Percentiles rank a stretch among this genome's conserved stretches.
Conservation (phyloP, 1,140 invertebrate genomes). For the Drosophila varians region DNA sequence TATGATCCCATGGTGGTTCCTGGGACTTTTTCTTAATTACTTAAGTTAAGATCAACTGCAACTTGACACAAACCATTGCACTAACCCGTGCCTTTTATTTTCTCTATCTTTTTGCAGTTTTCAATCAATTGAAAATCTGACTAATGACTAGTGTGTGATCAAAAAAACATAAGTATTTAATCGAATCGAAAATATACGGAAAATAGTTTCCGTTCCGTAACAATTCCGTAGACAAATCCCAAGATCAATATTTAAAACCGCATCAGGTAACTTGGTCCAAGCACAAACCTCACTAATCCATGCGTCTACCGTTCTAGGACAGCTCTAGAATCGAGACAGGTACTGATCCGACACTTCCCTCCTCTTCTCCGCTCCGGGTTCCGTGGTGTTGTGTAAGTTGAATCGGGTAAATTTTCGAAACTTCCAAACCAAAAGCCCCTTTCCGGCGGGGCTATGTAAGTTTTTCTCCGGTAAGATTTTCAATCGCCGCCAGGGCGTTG, state of each 20-base stretch:
- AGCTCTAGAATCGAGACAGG: slow-evolving; percentile 70
- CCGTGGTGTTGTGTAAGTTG: slow-evolving; percentile 60
- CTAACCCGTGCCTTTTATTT: slow-evolving; percentile 73
- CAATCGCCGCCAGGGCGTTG: slow-evolving; percentile 5
- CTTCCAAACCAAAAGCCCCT: neutral
- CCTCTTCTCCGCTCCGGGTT: slow-evolving; percentile 34
- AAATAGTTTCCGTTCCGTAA: slow-evolving; percentile 53
- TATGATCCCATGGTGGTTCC: slow-evolving; percentile 60
- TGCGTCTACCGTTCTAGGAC: slow-evolving; percentile 78
- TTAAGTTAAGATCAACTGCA: slow-evolving; percentile 34
- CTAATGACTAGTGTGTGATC: slow-evolving; percentile 27
- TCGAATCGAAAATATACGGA: slow-evolving; percentile 20
- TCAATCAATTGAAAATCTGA: slow-evolving; percentile 76
- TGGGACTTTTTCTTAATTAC: slow-evolving; percentile 44
- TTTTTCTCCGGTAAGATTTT: slow-evolving; percentile 30
- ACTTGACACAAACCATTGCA: slow-evolving; percentile 47
- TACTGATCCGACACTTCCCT: slow-evolving; percentile 32
- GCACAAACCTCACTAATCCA: slow-evolving; percentile 71
- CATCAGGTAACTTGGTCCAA: slow-evolving; percentile 68
- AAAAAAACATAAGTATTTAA: slow-evolving; percentile 60
- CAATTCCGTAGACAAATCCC: slow-evolving; percentile 30
- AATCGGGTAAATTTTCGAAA: slow-evolving; percentile 23
- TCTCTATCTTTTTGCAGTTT: slow-evolving; percentile 81
- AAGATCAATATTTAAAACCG: slow-evolving; percentile 24
- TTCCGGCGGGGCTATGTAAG: slow-evolving; percentile 19